These are phyloP conservation scores for Lagenorhynchus albirostris DNA, from an alignment of 2,113 vertebrate species.

Conservation along the genomic window DNA sequence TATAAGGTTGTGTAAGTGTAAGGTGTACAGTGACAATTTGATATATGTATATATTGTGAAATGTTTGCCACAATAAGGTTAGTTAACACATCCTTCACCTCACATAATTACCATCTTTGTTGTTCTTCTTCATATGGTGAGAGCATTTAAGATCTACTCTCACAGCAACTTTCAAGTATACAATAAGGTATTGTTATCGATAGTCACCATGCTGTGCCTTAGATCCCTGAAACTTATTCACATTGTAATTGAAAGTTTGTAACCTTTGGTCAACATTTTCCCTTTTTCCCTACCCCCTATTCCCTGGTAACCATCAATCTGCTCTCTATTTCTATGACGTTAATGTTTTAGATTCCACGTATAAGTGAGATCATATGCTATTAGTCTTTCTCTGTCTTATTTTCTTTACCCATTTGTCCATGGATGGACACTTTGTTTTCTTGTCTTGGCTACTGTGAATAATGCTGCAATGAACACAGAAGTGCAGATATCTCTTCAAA, in stretches of 20 bases:
- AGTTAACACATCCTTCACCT: not conserved
- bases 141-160: not conserved
- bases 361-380: not conserved
- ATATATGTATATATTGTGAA: not conserved
- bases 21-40: not conserved
- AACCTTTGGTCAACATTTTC: not conserved
- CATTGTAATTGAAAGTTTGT: not conserved
- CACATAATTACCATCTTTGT: not conserved
- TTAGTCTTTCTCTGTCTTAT: not conserved
- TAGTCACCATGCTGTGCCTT: not conserved
- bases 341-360: not conserved
- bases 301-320: not conserved
- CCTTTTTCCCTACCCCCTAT: not conserved
- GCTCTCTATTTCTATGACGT: not conserved
- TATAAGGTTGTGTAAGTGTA: not conserved
- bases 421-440: not conserved
- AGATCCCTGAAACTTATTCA: not conserved
- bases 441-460: not conserved
- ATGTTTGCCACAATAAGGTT: not conserved
- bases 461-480: not conserved
- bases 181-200: not conserved
- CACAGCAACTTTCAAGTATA: not conserved
- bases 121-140: not conserved
- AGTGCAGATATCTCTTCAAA: not conserved
- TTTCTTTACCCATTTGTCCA: not conserved